These are phyloP conservation scores for Novumbra hubbsi DNA, from an alignment of 2,797 vertebrate genomes.

Conservation along the genomic window DNA sequence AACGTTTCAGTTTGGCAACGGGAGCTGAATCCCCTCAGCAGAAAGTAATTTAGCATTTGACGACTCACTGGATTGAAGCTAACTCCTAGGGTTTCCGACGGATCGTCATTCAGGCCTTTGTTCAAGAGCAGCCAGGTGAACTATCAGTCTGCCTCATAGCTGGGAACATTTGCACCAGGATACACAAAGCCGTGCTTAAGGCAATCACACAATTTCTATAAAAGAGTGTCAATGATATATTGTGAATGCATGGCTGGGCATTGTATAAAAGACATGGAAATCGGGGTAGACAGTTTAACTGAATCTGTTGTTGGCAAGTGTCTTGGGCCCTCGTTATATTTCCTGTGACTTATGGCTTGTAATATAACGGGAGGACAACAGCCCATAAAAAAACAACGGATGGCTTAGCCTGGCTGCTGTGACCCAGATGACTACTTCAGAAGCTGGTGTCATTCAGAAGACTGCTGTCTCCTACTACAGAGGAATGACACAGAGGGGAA, in stretches of 20 bases:
- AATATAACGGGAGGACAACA: neutral
- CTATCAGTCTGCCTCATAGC: conserved; percentile 44
- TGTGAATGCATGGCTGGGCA: neutral
- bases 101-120: conserved; percentile 45
- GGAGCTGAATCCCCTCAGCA: conserved; percentile 24
- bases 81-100: conserved; percentile 27
- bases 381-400: neutral
- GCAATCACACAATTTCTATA: conserved; percentile 24
- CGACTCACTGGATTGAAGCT: conserved; percentile 35
- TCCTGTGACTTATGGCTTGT: neutral
- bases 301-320: neutral
- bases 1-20: neutral
- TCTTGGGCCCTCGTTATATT: neutral
- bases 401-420: no score
- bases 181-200: conserved; percentile 27
- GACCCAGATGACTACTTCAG: neutral
- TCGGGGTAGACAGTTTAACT: neutral
- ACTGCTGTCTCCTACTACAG: neutral
- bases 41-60: conserved; percentile 42
- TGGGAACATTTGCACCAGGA: conserved; percentile 48
- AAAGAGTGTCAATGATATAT: neutral
- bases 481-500: neutral
- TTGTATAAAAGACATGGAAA: conserved; percentile 3
- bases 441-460: neutral
- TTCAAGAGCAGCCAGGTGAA: conserved; percentile 49